Percentiles rank a stretch among this genome's conserved stretches.
phyloP scores from a whole-genome alignment of 1,140 invertebrate species.

The Ylistrum balloti region DNA sequence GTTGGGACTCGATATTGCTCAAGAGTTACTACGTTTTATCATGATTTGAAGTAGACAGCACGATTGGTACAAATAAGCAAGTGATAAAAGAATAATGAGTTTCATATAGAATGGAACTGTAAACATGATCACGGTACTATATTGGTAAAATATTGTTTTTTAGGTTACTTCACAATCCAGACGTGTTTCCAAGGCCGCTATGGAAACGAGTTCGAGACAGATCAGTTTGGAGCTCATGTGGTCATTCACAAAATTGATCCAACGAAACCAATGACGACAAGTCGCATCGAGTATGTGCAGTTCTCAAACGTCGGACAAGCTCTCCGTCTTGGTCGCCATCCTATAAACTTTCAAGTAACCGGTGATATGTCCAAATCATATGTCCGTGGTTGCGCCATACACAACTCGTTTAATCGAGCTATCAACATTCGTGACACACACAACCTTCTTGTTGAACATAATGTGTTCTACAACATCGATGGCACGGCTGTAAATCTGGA shows the following conservation, averaged over 20 bases:
- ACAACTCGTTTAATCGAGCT: conserved; percentile 75
- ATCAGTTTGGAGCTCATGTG: conserved; percentile 74
- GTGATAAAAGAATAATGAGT: too few relatives aligned
- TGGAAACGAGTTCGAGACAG: conserved; percentile 72
- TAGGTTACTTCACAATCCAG: conserved; percentile 59
- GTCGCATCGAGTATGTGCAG: conserved; percentile 61
- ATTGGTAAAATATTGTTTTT: conserved; percentile 7
- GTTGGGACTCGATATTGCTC: too few relatives aligned
- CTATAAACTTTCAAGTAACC: conserved; percentile 75
- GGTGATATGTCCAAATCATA: conserved; percentile 72
- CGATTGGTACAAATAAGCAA: too few relatives aligned
- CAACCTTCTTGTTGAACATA: conserved; percentile 68
- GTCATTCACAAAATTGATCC: conserved; percentile 64
- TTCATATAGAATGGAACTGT: too few relatives aligned
- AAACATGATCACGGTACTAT: too few relatives aligned
- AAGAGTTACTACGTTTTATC: too few relatives aligned
- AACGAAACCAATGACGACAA: conserved; percentile 54
- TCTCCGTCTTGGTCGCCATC: conserved; percentile 75
- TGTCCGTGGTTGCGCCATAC: conserved; percentile 71
- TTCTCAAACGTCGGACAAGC: conserved; percentile 73
- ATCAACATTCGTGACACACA: conserved; percentile 75
- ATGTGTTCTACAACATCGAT: conserved; percentile 66
- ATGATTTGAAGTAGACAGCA: too few relatives aligned
- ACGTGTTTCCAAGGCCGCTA: conserved; percentile 75
- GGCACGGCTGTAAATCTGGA: conserved; percentile 73